phyloP scores from a whole-genome alignment of 2,113 vertebrate genomes.

The Aegithalos caudatus region DNA sequence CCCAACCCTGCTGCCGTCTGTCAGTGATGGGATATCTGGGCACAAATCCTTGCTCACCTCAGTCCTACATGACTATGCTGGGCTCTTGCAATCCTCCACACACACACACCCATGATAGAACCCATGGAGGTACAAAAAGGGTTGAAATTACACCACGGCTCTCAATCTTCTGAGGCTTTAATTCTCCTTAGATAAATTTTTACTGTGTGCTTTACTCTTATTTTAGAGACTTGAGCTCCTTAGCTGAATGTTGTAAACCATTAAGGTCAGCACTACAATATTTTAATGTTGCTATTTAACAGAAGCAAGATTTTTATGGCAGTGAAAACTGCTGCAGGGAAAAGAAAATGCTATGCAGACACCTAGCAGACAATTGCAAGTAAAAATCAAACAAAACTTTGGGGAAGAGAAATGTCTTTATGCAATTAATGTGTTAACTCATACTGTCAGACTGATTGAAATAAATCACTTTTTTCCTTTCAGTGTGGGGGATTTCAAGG shows the following conservation, averaged over 20 bases:
- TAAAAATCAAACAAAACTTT: conserved; percentile 48
- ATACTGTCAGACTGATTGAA: conserved; percentile 41
- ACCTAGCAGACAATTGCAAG: neutral
- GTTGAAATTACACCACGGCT: neutral
- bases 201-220: neutral
- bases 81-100: neutral
- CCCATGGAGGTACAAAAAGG: neutral
- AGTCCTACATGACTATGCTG: accelerated
- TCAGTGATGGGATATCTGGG: neutral
- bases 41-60: neutral
- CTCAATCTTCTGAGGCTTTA: neutral
- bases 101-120: too few species aligned
- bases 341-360: neutral
- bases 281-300: conserved; percentile 26
- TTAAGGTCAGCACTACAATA: conserved; percentile 31
- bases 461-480: conserved; percentile 40
- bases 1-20: neutral
- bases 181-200: neutral
- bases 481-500: conserved; percentile 10
- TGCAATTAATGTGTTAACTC: conserved; percentile 44
- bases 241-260: neutral
- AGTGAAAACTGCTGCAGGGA: neutral
- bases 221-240: neutral
- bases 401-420: conserved; percentile 12
- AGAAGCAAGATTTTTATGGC: conserved; percentile 5